A percentile compares a stretch with the other conserved stretches of the same genome.
phyloP scores from a whole-genome alignment of 2,888 invertebrate genomes.

The Oasisia sp. region DNA sequence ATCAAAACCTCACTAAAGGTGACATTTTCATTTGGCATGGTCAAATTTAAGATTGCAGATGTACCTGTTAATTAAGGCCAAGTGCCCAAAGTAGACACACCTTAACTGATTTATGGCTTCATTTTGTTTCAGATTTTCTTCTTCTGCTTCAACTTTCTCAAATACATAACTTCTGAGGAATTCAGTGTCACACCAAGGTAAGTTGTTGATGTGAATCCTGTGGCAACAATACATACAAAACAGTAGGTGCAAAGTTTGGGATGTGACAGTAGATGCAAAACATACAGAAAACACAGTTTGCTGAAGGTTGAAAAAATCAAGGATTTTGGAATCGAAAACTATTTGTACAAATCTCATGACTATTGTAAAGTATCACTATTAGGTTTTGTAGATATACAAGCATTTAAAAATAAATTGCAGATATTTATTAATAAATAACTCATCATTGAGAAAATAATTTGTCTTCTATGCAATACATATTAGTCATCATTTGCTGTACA shows the following conservation, averaged over 20 bases:
- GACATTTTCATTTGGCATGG: neutral
- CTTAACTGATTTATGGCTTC: neutral
- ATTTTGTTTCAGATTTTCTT: constrained; percentile 72
- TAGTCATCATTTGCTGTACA: too few species aligned
- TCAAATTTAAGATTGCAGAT: neutral
- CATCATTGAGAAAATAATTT: neutral
- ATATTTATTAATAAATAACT: neutral
- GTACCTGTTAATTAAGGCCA: neutral
- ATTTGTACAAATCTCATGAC: constrained; percentile 36
- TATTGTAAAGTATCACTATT: neutral
- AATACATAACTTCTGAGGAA: constrained; percentile 76
- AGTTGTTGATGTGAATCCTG: constrained; percentile 3
- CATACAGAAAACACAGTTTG: too few species aligned
- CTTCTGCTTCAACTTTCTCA: constrained; percentile 81
- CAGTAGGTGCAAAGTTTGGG: too few species aligned
- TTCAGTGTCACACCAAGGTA: constrained; percentile 69
- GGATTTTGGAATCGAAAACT: neutral
- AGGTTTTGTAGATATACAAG: neutral
- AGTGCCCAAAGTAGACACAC: neutral
- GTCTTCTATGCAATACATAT: neutral
- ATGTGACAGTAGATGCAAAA: too few species aligned
- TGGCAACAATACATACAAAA: too few species aligned
- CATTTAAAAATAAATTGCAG: neutral
- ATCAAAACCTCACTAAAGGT: neutral
- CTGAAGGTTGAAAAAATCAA: too few species aligned